phyloP scores from a whole-genome alignment of 2,888 invertebrate genomes.

The Hedya salicella region DNA sequence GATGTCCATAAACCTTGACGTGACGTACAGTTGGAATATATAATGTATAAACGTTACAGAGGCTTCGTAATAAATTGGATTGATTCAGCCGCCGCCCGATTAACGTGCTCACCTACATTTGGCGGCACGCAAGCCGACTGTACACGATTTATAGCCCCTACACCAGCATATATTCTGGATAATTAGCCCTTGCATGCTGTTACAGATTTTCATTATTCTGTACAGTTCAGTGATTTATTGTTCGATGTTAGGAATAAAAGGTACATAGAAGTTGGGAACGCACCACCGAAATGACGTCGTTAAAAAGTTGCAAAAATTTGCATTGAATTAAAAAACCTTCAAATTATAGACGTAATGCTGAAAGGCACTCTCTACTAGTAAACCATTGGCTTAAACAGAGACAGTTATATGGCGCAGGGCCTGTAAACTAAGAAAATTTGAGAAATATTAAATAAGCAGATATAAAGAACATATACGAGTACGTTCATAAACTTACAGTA shows the following conservation, averaged over 20 bases:
- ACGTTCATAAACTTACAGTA: too few relatives aligned
- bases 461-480: too few relatives aligned
- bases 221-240: conserved; percentile 11
- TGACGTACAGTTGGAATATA: conserved; percentile 34
- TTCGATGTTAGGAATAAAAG: background rate
- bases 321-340: too few relatives aligned
- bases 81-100: conserved; percentile 58
- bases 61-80: conserved; percentile 61
- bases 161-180: conserved; percentile 20
- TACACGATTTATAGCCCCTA: conserved; percentile 23
- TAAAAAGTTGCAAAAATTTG: too few relatives aligned
- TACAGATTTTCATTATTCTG: conserved; percentile 10
- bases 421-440: too few relatives aligned
- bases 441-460: too few relatives aligned
- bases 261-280: background rate
- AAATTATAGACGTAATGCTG: too few relatives aligned
- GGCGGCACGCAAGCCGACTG: conserved; percentile 59
- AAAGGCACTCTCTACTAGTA: too few relatives aligned
- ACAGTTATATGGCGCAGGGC: too few relatives aligned
- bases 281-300: background rate
- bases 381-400: too few relatives aligned
- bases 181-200: conserved; percentile 23
- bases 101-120: conserved; percentile 58
- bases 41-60: conserved; percentile 47
- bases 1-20: conserved; percentile 22